Conservation (phyloP, 2,797 vertebrate genomes). For the Podarcis lilfordi region DNA sequence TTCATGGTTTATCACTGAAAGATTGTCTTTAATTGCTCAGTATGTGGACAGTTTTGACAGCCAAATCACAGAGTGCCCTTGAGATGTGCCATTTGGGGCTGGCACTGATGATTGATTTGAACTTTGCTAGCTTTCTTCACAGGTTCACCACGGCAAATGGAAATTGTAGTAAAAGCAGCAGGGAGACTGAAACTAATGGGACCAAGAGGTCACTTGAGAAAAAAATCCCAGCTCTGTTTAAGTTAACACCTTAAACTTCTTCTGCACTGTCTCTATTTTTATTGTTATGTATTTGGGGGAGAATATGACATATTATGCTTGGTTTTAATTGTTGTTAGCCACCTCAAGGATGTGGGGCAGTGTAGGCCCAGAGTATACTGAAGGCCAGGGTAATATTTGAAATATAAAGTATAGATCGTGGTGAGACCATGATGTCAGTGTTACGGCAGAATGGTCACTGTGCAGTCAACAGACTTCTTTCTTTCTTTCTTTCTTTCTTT, state of each 20-base stretch:
- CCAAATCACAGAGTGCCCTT: not conserved
- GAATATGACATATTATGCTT: no score
- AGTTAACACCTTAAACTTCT: no score
- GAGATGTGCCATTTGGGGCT: conserved; percentile 15
- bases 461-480: not conserved
- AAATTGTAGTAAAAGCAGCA: not conserved
- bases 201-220: not conserved
- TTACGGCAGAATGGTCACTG: not conserved
- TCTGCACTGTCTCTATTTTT: no score
- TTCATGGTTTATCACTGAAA: not conserved
- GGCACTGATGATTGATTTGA: conserved; percentile 14
- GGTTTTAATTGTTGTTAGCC: no score
- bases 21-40: conserved; percentile 3
- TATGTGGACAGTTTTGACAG: conserved; percentile 13
- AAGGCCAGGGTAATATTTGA: no score
- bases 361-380: no score
- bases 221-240: not conserved
- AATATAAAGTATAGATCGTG: no score
- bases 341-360: no score
- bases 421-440: not conserved
- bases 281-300: no score
- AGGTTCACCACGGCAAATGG: not conserved
- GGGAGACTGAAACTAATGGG: not conserved
- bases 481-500: no score
- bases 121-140: conserved; percentile 9